Evolutionary conservation across 2,888 invertebrate species (phyloP).

Genomic region (Sesia bembeciformis): DNA sequence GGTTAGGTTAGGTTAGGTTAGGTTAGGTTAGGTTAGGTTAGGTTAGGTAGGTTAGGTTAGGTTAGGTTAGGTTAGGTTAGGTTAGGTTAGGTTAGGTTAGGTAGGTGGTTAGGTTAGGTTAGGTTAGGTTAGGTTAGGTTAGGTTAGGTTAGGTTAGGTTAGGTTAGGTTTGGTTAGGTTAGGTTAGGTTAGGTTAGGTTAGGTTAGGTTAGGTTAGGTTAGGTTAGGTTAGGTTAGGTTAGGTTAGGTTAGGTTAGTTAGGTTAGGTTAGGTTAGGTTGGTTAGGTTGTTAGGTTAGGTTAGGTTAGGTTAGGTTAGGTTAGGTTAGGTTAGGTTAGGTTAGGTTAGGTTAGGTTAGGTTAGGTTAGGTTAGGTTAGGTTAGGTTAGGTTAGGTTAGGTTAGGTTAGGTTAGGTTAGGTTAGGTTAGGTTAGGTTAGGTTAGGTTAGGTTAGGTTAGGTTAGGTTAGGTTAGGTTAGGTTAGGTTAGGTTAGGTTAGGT

Average conservation of each 20-base stretch:
- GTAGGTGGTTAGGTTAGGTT: constrained; percentile 8
- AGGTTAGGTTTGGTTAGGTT: constrained; percentile 9
- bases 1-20: constrained; percentile 1
- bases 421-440: no score
- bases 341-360: constrained; percentile 9
- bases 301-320: constrained; percentile 9
- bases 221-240: constrained; percentile 12
- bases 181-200: constrained; percentile 9
- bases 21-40: neutral
- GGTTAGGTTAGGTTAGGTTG: constrained; percentile 11
- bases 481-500: no score
- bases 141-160: constrained; percentile 10
- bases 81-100: constrained; percentile 9
- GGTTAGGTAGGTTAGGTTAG: constrained; percentile 3
- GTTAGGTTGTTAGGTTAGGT: constrained; percentile 8
- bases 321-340: constrained; percentile 9
- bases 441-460: no score
- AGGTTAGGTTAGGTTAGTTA: constrained; percentile 13
- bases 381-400: no score
- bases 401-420: no score
- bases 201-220: constrained; percentile 9
- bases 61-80: constrained; percentile 7
- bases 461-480: no score
- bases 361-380: no score
- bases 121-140: constrained; percentile 10